A percentile compares a stretch with the other conserved stretches of the same genome.
These are phyloP conservation scores for Charina bottae DNA, from an alignment of 2,113 vertebrate genomes.

Conservation along the genomic window DNA sequence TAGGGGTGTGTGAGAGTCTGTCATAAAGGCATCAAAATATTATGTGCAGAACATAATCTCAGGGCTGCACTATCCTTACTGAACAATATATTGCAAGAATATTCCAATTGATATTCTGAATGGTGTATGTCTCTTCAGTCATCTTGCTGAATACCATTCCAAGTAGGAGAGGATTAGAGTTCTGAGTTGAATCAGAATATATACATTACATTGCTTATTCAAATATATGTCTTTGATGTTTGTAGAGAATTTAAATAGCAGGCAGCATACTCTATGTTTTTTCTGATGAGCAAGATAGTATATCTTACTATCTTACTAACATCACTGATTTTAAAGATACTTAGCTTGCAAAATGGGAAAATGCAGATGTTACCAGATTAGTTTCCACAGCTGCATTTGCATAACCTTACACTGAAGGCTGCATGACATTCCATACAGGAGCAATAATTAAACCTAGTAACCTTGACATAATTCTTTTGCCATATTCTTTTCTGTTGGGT, in stretches of 20 bases:
- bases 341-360: constrained; percentile 58
- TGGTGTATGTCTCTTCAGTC: constrained; percentile 75
- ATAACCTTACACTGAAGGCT: constrained; percentile 60
- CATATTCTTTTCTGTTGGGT: neutral
- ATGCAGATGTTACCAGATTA: constrained; percentile 66
- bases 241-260: constrained; percentile 75
- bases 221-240: constrained; percentile 76
- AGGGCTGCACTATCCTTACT: constrained; percentile 70
- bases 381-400: constrained; percentile 65
- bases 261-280: constrained; percentile 72
- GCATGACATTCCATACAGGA: constrained; percentile 60
- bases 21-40: constrained; percentile 72
- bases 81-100: constrained; percentile 67
- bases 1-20: constrained; percentile 23
- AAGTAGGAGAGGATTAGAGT: constrained; percentile 75
- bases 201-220: constrained; percentile 81
- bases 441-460: constrained; percentile 59
- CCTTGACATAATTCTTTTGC: constrained; percentile 49
- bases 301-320: constrained; percentile 38
- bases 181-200: constrained; percentile 79
- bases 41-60: constrained; percentile 78
- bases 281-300: constrained; percentile 71
- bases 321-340: constrained; percentile 49
- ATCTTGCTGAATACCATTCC: constrained; percentile 73
- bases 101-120: constrained; percentile 77